A percentile compares a stretch with the other conserved stretches of the same genome.
Conservation (phyloP, 2,113 vertebrate species). For the Albula goreensis region DNA sequence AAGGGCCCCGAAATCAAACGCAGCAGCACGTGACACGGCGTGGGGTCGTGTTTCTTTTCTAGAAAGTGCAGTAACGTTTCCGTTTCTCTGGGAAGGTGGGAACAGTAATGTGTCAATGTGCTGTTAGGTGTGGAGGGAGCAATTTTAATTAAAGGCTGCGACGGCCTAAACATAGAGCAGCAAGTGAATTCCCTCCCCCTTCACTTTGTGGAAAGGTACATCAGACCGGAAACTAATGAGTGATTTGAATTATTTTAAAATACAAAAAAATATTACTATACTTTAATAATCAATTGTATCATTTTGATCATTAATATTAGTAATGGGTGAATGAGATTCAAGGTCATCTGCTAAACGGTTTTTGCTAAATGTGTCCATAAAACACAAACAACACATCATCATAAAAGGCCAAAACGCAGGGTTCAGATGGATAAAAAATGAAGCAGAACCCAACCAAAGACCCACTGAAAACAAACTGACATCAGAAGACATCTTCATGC, state of each 20-base stretch:
- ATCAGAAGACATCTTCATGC: conserved; percentile 86
- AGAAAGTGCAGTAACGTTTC: neutral
- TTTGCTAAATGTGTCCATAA: neutral
- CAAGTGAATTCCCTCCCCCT: too few species aligned
- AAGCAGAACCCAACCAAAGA: neutral
- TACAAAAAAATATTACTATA: neutral
- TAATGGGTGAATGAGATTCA: neutral
- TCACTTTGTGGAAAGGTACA: neutral
- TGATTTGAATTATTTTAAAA: neutral
- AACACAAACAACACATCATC: conserved; percentile 17
- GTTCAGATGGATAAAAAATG: too few species aligned
- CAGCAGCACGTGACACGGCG: neutral
- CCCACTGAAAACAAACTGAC: conserved; percentile 61
- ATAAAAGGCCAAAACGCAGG: conserved; percentile 16
- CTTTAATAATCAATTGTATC: neutral
- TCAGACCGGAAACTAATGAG: neutral
- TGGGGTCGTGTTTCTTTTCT: neutral
- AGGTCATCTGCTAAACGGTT: neutral
- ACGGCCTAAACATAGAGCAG: too few species aligned
- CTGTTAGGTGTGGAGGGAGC: too few species aligned
- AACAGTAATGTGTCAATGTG: too few species aligned
- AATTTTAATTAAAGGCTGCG: too few species aligned
- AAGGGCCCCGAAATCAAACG: neutral
- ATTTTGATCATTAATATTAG: too few species aligned
- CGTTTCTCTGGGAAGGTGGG: too few species aligned